phyloP scores from a whole-genome alignment of 1,140 invertebrate genomes.

The Capitella teleta region DNA sequence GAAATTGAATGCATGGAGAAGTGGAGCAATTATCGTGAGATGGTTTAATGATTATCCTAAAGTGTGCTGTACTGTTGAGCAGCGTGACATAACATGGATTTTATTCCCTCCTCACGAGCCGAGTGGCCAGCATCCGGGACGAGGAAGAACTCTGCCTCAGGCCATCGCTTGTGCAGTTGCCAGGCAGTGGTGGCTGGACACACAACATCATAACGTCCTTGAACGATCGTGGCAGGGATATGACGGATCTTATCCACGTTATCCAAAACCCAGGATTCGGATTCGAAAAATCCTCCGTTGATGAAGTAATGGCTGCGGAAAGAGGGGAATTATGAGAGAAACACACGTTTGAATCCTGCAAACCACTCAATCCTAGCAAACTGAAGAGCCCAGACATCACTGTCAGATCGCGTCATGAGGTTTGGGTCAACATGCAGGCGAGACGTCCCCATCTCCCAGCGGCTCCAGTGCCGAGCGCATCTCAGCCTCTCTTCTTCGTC shows the following conservation, averaged over 20 bases:
- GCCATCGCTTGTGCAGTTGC: constrained; percentile 33
- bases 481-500: constrained; percentile 20
- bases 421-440: constrained; percentile 24
- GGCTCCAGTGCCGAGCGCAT: constrained; percentile 33
- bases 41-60: too few species aligned
- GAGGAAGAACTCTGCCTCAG: constrained; percentile 27
- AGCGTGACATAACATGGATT: constrained; percentile 7
- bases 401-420: constrained; percentile 20
- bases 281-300: constrained; percentile 30
- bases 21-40: too few species aligned
- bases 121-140: constrained; percentile 33
- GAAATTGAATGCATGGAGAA: too few species aligned
- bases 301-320: constrained; percentile 35
- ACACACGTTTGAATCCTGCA: background rate
- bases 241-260: constrained; percentile 32
- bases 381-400: constrained; percentile 29
- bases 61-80: constrained; percentile 13
- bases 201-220: constrained; percentile 38
- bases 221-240: constrained; percentile 35
- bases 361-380: constrained; percentile 36
- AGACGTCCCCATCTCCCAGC: constrained; percentile 37
- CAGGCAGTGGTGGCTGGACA: constrained; percentile 36
- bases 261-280: constrained; percentile 26
- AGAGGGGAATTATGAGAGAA: background rate
- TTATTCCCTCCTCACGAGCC: constrained; percentile 16